Evolutionary conservation across 2,888 invertebrate species (phyloP), one percentile per base, ranked within the genome.

Genomic region (Polydesmus complanatus): DNA sequence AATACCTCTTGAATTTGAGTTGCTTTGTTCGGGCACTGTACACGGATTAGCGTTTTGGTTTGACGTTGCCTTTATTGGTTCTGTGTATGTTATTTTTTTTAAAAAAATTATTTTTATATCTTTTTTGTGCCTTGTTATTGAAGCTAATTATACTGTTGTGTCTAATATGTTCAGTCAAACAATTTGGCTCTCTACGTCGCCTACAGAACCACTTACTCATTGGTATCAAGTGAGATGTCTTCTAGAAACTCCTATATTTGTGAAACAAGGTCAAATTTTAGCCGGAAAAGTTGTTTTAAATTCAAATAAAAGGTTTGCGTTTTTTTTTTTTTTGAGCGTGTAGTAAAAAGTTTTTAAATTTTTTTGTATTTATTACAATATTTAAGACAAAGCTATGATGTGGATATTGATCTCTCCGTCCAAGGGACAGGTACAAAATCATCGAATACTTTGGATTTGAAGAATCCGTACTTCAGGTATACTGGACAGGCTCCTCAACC

Each of bases 21-120:
- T 95, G 68, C 79, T 89, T 68, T 90, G 93, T 74, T 88, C 94
- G 0, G 95, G 94, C 26, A 90, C 92, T 56, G 88, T 96, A 67
- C 97, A 98, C 70, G 97, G 97, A 1, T 78, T 98, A 65, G 97
- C 97, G 21, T 97, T 98, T 78, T 98, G 98, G 97, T 98, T 98
- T 74, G 96, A 98, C 77, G 96, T 97, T 25, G 86, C 95, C 66
- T 97, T 98, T 76, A 84, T 88, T 62, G 96, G 97, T 48, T 83
- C 83, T 54, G 83, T 83, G 65, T 66, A 64, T 65, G 61, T 60
- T n/a, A n/a, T n/a, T n/a, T n/a, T n/a, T n/a, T n/a, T n/a, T n/a
- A n/a, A n/a, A n/a, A n/a, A n/a, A 48, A 47, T 57, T 52, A 53
- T 18, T 22, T 26, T 11, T 2, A 11, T 22, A 48, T 19, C 52